phyloP scores from a whole-genome alignment of 2,888 invertebrate species.

The Punctoribates punctum region DNA sequence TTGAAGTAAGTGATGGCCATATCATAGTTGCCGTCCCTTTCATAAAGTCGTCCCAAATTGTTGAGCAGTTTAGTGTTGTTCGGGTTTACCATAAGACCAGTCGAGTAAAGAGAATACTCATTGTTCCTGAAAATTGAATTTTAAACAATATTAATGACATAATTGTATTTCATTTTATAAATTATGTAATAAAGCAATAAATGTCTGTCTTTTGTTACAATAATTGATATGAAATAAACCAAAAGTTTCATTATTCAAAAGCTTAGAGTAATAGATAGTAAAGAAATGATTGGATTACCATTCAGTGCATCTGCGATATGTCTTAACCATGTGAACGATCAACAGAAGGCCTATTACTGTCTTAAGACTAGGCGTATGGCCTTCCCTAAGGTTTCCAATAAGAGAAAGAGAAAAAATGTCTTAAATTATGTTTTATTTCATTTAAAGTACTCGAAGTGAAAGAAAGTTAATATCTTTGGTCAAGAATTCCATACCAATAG shows the following conservation, averaged over 20 bases:
- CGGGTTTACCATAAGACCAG: constrained; percentile 53
- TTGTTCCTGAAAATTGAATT: constrained; percentile 44
- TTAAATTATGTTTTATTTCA: neutral
- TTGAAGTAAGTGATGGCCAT: constrained; percentile 39
- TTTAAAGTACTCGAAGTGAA: neutral
- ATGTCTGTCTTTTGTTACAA: neutral
- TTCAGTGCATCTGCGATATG: constrained; percentile 32
- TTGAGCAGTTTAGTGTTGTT: constrained; percentile 55
- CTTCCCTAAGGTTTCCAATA: neutral
- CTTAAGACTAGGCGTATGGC: constrained; percentile 13
- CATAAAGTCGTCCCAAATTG: constrained; percentile 55
- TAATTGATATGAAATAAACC: constrained; percentile 1
- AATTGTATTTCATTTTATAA: neutral
- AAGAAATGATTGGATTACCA: constrained; percentile 17
- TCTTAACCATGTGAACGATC: constrained; percentile 11
- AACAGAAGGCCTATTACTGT: constrained; percentile 31
- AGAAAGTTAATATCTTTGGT: constrained; percentile 10
- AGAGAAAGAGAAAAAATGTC: neutral
- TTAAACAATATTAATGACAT: neutral
- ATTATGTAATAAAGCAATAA: neutral
- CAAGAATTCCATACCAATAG: neutral
- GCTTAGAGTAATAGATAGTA: neutral
- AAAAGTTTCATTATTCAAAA: neutral
- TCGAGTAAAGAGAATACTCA: constrained; percentile 53
- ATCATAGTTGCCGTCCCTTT: constrained; percentile 46